Base-by-base conservation (phyloP, 2,797 vertebrate genomes). In the Sebastes variabilis region DNA sequence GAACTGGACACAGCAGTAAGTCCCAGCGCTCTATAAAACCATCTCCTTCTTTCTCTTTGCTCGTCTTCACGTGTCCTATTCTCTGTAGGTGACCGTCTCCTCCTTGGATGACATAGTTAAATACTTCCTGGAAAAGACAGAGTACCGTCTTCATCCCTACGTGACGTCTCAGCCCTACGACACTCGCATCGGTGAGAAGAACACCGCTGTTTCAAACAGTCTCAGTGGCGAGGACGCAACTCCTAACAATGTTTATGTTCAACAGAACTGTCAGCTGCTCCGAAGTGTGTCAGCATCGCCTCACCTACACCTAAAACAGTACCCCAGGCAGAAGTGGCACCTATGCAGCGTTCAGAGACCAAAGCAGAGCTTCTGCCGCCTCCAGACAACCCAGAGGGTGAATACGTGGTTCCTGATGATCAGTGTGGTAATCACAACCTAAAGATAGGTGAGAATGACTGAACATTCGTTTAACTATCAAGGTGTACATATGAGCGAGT, bases 1-100 rank as follows among this genome's bases (percentile, higher is more conserved):
- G 85, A 94, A 38, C 87, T 95, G 66, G 85, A 94, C 0, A 79
- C 4, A 25, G n/a, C 93, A 30, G 95, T 95, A 75, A 87, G 92
- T 91, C 49, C 13, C 29, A 27, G 1, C n/a, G 27, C 38, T 24
- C 12, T 30, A 8, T 16, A 24, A 61, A 22, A 11, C 27, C 6
- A 4, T 6, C 27, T 18, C 16, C 13, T 72, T 49, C 22, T 32
- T 66, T 20, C 6, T 22, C 46, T 25, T 66, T 32, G 34, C 52
- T 46, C 22, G 18, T 62, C 29, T 61, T 55, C 56, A 9, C n/a
- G 30, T 24, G 24, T 74, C 29, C 5, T 65, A 29, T 27, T 32
- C 30, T 68, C 59, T 85, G 54, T 36, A 95, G 94, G 90, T 94
- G 32, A 88, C n/a, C 0, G 90, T 94, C 20, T 32, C 81, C 56